Evolutionary conservation across 2,113 vertebrate genomes (phyloP).

Genomic region (Hemiprocne comata): DNA sequence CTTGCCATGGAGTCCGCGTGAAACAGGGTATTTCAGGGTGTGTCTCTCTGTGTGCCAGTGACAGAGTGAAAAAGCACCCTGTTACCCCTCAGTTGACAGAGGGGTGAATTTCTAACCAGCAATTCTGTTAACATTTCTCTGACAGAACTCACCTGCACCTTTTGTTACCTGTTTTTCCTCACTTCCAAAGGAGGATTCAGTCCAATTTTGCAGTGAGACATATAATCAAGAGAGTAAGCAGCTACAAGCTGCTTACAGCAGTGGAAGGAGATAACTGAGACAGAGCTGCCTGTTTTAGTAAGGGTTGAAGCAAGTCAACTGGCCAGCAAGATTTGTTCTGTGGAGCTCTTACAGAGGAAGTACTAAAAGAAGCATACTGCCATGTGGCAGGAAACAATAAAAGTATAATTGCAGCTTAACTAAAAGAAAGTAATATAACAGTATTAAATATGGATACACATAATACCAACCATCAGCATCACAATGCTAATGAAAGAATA

Average conservation of each 20-base stretch:
- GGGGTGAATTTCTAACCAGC: not conserved
- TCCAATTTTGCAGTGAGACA: not conserved
- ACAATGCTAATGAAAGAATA: not conserved
- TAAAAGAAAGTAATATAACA: not conserved
- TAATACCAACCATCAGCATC: not conserved
- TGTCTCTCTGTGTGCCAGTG: not conserved
- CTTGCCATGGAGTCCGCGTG: not conserved
- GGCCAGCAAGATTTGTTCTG: not conserved
- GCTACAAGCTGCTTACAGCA: not conserved
- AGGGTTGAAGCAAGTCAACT: not conserved
- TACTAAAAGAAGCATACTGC: not conserved
- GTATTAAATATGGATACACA: not conserved
- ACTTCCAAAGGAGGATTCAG: not conserved
- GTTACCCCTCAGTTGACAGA: not conserved
- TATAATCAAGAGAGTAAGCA: not conserved
- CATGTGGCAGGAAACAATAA: not conserved
- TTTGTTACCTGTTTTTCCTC: not conserved
- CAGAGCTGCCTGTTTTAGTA: not conserved
- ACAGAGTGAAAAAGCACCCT: not conserved
- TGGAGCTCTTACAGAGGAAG: not conserved
- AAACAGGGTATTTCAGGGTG: not conserved
- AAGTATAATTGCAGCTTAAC: not conserved
- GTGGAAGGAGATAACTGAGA: not conserved
- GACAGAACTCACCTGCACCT: not conserved
- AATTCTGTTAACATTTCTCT: not conserved